Percentiles rank a stretch among this genome's conserved stretches.
These are phyloP conservation scores for Orchestia grillus DNA, from an alignment of 1,140 invertebrate species.

Conservation along the genomic window DNA sequence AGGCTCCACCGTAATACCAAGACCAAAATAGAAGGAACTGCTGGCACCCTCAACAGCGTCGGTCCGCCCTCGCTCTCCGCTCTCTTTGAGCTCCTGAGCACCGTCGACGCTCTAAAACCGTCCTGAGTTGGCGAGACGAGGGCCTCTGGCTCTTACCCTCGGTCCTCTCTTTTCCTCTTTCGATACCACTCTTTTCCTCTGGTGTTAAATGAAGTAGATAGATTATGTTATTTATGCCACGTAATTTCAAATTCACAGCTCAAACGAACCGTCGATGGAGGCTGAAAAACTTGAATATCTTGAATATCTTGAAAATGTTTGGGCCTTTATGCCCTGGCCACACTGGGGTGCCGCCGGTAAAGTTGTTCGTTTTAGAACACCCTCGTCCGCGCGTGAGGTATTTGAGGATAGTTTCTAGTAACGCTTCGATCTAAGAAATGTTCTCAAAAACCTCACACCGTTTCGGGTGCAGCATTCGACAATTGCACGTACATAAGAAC, in stretches of 20 bases:
- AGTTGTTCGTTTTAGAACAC: no score
- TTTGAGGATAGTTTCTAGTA: not conserved
- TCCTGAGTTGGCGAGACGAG: not conserved
- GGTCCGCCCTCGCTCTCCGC: slow-evolving; percentile 56
- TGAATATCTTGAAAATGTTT: no score
- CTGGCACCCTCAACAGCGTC: slow-evolving; percentile 57
- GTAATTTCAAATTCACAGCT: not conserved
- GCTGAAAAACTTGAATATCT: not conserved
- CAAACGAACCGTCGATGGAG: not conserved
- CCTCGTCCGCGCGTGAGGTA: no score
- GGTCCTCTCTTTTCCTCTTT: not conserved
- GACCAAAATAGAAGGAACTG: slow-evolving; percentile 61
- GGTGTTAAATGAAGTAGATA: not conserved
- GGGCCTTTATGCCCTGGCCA: no score
- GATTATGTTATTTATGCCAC: not conserved
- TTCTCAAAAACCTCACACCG: not conserved
- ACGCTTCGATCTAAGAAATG: not conserved
- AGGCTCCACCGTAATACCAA: slow-evolving; percentile 61
- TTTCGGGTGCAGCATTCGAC: not conserved
- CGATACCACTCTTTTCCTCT: not conserved
- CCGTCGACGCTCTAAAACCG: slow-evolving; percentile 50
- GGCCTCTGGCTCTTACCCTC: not conserved
- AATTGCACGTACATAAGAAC: not conserved
- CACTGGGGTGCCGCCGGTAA: no score
- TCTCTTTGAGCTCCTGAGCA: slow-evolving; percentile 51